These are phyloP conservation scores for Vulpes vulpes DNA, from an alignment of 2,113 vertebrate species.

Conservation along the genomic window DNA sequence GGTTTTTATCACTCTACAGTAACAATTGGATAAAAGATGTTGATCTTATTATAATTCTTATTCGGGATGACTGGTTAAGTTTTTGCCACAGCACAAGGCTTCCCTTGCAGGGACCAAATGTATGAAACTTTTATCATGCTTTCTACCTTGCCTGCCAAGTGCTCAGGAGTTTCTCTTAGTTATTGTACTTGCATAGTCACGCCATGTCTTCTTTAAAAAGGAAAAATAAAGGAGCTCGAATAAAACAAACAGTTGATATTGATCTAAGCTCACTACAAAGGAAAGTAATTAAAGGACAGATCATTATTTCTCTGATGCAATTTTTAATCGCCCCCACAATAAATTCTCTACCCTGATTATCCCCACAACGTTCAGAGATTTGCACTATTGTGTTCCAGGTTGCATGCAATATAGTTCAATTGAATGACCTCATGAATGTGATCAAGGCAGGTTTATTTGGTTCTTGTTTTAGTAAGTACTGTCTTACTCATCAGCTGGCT, in stretches of 20 bases:
- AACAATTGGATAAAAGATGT: constrained; percentile 65
- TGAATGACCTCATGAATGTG: constrained; percentile 54
- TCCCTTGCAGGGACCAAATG: constrained; percentile 67
- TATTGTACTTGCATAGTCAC: constrained; percentile 78
- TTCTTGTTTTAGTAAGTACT: constrained; percentile 71
- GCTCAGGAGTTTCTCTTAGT: constrained; percentile 57
- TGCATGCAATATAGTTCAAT: constrained; percentile 61
- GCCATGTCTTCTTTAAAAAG: constrained; percentile 68
- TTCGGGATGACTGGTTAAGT: constrained; percentile 56
- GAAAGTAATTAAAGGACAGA: constrained; percentile 83
- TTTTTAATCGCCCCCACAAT: constrained; percentile 81
- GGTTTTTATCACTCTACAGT: constrained; percentile 57
- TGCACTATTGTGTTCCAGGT: constrained; percentile 67
- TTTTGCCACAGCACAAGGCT: constrained; percentile 49
- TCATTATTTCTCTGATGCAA: constrained; percentile 82
- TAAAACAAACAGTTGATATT: constrained; percentile 79
- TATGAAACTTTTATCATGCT: constrained; percentile 55
- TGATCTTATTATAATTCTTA: constrained; percentile 28
- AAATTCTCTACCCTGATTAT: constrained; percentile 77
- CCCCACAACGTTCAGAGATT: constrained; percentile 71
- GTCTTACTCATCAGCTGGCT: constrained; percentile 60
- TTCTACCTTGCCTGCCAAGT: constrained; percentile 74
- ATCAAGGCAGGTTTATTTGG: constrained; percentile 59
- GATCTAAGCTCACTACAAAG: constrained; percentile 81
- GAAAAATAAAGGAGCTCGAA: constrained; percentile 66